A percentile compares a stretch with the other conserved stretches of the same genome.
Evolutionary conservation across 2,888 invertebrate species (phyloP).

Genomic region (Stenchaetothrips biformis): DNA sequence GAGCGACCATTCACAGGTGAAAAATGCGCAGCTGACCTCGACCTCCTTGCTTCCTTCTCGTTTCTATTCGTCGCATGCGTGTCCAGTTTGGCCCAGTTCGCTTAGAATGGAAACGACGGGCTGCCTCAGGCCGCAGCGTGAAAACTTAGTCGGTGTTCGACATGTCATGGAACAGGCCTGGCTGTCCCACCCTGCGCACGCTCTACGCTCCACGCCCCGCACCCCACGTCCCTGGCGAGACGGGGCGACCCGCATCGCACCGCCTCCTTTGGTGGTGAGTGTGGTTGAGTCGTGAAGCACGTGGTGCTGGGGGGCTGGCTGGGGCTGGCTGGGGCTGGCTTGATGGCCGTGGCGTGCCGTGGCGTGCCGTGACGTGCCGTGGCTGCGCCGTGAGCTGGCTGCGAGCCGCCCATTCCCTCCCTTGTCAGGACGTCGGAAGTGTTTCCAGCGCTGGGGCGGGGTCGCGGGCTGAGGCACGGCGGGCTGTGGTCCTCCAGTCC

Average conservation of each 20-base stretch:
- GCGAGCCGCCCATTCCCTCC: neutral
- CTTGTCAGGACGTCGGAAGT: slow-evolving; percentile 20
- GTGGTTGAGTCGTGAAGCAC: neutral
- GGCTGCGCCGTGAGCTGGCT: neutral
- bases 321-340: neutral
- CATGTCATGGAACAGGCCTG: neutral
- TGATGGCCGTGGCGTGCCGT: neutral
- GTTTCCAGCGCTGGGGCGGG: neutral
- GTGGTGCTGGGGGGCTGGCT: neutral
- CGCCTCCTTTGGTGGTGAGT: neutral
- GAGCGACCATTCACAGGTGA: no score
- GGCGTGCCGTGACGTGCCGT: neutral
- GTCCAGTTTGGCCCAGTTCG: neutral
- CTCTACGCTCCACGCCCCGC: neutral
- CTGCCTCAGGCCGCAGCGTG: neutral
- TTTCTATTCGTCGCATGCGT: neutral
- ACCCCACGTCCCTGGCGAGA: neutral
- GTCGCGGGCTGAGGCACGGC: neutral
- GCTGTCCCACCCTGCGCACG: neutral
- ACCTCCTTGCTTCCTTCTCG: neutral
- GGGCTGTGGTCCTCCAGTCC: neutral
- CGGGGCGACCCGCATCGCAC: neutral
- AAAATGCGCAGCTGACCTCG: neutral
- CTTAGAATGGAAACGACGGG: no score
- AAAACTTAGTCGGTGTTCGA: neutral